Base-by-base conservation (phyloP, 2,797 vertebrate genomes). In the Darevskia mixta region DNA sequence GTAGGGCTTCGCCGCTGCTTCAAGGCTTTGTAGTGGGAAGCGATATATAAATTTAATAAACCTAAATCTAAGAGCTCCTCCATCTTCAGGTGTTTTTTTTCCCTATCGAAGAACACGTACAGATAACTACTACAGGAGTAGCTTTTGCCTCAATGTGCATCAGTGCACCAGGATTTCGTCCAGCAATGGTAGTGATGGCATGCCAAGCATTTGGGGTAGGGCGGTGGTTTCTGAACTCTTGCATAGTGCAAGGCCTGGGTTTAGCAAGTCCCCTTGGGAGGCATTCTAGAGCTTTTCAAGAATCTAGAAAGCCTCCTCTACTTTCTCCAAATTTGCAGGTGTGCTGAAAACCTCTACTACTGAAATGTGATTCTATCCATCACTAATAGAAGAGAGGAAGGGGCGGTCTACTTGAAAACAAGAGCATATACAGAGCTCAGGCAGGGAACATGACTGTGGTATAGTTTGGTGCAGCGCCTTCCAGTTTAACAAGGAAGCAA, bases 401-500 rank as follows among this genome's bases (percentile, higher is more conserved):
- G 45, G 29, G 25, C 41, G 15, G 29, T 23, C 43, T 76, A 15
- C 29, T 86, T n/a, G 55, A 67, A 79, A 84, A 38, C 27, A 32
- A 13, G 27, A 49, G 38, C 17, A 7, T 13, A 75, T 29, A 67
- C 29, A 8, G 38, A 45, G 58, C 55, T 79, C 35, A 32, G 23
- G 41, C 11, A 25, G 35, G 49, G 35, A 55, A 27, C 38, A 8
- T 61, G 61, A 11, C 41, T 79, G 67, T 32, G 35, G 41, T 13
- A 58, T 43, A 27, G 38, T 10, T 55, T 25, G 43, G 41, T 69
- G 23, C 58, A 45, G 27, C 55, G 35, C 8, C 66, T 87, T 72
- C 82, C 27, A 72, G 49, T 55, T 64, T 72, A 83, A 66, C 66
- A 61, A 83, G 66, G 49, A 71, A 72, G 80, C 18, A 72, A 78